These are phyloP conservation scores for Aporophyla nigra DNA, from an alignment of 2,888 invertebrate genomes.

Conservation along the genomic window DNA sequence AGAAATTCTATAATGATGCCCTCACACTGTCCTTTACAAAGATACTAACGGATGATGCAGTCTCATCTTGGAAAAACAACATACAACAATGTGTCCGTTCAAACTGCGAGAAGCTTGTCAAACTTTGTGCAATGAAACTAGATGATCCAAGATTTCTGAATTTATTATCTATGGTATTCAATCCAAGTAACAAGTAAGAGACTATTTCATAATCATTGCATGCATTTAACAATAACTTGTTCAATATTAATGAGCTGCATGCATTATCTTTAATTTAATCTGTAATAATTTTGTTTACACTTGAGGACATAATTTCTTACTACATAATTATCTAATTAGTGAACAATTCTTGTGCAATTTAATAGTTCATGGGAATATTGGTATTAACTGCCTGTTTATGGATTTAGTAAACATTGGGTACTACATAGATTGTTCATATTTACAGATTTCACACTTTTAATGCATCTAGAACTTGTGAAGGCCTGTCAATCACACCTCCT, in stretches of 20 bases:
- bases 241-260: conserved; percentile 32
- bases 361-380: background rate
- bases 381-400: conserved; percentile 7
- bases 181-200: conserved; percentile 97
- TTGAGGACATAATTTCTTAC: conserved; percentile 11
- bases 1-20: conserved; percentile 98
- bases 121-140: conserved; percentile 97
- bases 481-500: conserved; percentile 86
- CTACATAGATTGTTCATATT: conserved; percentile 35
- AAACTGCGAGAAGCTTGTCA: conserved; percentile 97
- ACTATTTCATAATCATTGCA: conserved; percentile 40
- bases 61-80: conserved; percentile 99
- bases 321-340: conserved; percentile 24
- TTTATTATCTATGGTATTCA: conserved; percentile 97
- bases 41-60: conserved; percentile 99
- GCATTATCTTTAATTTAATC: conserved; percentile 34
- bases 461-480: conserved; percentile 94
- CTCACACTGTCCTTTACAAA: conserved; percentile 98
- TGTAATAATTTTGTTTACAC: conserved; percentile 27
- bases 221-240: conserved; percentile 28
- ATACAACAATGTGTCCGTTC: conserved; percentile 98
- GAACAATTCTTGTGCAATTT: background rate
- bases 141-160: conserved; percentile 98
- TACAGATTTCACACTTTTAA: conserved; percentile 96
- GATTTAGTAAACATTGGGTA: background rate